Base-by-base conservation (phyloP, 2,113 vertebrate genomes). In the Apteryx owenii region DNA sequence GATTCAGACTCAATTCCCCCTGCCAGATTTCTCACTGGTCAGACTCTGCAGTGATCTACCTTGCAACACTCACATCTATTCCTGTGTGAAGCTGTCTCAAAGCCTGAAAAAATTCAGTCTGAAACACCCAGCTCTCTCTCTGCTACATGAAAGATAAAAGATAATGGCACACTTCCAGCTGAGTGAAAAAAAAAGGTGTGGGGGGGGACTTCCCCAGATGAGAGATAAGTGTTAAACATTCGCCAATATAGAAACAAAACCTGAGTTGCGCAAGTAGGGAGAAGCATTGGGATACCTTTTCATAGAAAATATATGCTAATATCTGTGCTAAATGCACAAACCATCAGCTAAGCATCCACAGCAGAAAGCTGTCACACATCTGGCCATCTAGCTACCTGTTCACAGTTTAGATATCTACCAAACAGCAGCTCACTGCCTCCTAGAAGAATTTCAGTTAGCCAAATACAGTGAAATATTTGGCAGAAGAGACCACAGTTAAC, bases 181-280 rank as follows among this genome's bases (percentile, higher is more conserved):
- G 38, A 19, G 64, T 82, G 23, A 81, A 53, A 5, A n/a, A 15
- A 71, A 56, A 38, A 6, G 14, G 16, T 28, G 29, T 9, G 29
- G 5, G 5, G 17, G 8, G 15, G 77, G 70, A 86, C 38, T 85
- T 31, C 54, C 81, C n/a, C 56, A 89, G 48, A 42, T 48, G 71
- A 80, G 68, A 91, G 6, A 83, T n/a, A 79, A 60, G 23, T 25
- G 48, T 70, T 95, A 87, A 92, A 48, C 29, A 44, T 62, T 66
- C 81, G 89, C 36, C 58, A 79, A 75, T 93, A 64, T 71, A 92
- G 81, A 94, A 91, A 72, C 21, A 90, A 90, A 82, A 56, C 84
- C 53, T 73, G 62, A 91, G 79, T 83, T 89, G 70, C 4, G 5
- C 50, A 85, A 82, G 36, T 38, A 12, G 23, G 33, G 31, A 79